Evolutionary conservation across 2,797 vertebrate species (phyloP), one percentile per base, ranked within the genome.

Genomic region (Heteromormyrus szaboi): DNA sequence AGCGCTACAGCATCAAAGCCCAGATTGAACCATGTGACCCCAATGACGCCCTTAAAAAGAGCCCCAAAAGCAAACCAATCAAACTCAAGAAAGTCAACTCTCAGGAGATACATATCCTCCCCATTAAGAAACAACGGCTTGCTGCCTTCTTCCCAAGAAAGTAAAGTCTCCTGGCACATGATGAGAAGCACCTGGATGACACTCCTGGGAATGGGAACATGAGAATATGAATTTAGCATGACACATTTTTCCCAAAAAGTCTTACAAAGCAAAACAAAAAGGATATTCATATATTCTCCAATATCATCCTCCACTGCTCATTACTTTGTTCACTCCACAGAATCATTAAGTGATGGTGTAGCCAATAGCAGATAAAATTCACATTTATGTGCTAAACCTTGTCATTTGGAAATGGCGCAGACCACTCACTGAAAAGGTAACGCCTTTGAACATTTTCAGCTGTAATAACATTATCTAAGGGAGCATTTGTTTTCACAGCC

Each of bases 81-180:
- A 99, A 99, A 94, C 95, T 99, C 96, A 99, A 99, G 97, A 99
- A 99, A 96, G 96, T 99, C 94, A 98, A 97, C 95, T 98, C 98
- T 19, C 98, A 99, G 89, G 98, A 99, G 95, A 99, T 99, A 93
- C 98, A 99, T 90, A 98, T 99, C 94, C 97, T 99, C 90, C 98
- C 98, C 62, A 97, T 99, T 92, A 99, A 99, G 96, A 99, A 99
- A 95, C 98, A 99, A 94, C 96, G 98, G 92, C 97, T 99, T 0
- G 96, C 98, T 85, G 97, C 98, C 62, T 97, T 99, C 95, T 97
- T 99, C 89, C 98, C 98, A 92, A 97, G 98, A 94, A 99, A 99
- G 96, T 99, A 96, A 97, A 93, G 86, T 92, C 91, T 0, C 87
- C n/a, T 5, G 79, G 88, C 90, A 37, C 25, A 85, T 37, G 7